Evolutionary conservation across 2,797 vertebrate genomes (phyloP).

Genomic region (Tenualosa thibaudeaui): DNA sequence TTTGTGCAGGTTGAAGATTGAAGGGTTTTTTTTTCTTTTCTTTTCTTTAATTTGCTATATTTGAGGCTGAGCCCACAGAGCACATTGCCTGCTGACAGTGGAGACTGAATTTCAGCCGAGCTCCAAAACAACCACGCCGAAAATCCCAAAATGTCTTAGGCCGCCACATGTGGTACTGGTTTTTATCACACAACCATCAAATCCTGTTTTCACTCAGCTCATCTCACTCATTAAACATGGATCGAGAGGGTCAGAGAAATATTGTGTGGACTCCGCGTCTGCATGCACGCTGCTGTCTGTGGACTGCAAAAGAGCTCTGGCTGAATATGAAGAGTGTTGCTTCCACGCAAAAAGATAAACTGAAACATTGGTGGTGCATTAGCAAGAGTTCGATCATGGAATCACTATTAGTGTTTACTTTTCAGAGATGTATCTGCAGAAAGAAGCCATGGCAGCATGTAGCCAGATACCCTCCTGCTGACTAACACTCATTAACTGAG

Average conservation of each 20-base stretch:
- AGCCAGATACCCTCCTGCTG: not conserved
- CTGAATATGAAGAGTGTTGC: not conserved
- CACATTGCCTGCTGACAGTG: slow-evolving; percentile 2
- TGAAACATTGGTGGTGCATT: not conserved
- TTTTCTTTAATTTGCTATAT: not conserved
- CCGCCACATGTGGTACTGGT: slow-evolving; percentile 4
- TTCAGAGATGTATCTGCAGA: not conserved
- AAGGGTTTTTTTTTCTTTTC: no score
- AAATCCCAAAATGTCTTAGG: not conserved
- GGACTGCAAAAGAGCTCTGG: not conserved
- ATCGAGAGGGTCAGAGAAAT: slow-evolving; percentile 33
- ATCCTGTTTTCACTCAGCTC: slow-evolving; percentile 39
- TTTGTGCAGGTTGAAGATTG: not conserved
- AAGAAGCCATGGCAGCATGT: not conserved
- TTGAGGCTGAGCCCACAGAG: not conserved
- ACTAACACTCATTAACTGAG: slow-evolving; percentile 61
- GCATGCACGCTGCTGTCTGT: not conserved
- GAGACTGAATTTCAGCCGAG: not conserved
- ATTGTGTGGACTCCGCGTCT: slow-evolving; percentile 26
- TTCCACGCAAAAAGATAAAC: not conserved
- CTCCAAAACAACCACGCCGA: not conserved
- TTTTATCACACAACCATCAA: slow-evolving; percentile 16
- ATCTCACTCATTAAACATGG: slow-evolving; percentile 27
- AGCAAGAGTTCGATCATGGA: not conserved
- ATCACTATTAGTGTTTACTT: not conserved